A percentile compares a stretch with the other conserved stretches of the same genome.
Evolutionary conservation across 2,113 vertebrate species (phyloP).

Genomic region (Onychostruthus taczanowskii): DNA sequence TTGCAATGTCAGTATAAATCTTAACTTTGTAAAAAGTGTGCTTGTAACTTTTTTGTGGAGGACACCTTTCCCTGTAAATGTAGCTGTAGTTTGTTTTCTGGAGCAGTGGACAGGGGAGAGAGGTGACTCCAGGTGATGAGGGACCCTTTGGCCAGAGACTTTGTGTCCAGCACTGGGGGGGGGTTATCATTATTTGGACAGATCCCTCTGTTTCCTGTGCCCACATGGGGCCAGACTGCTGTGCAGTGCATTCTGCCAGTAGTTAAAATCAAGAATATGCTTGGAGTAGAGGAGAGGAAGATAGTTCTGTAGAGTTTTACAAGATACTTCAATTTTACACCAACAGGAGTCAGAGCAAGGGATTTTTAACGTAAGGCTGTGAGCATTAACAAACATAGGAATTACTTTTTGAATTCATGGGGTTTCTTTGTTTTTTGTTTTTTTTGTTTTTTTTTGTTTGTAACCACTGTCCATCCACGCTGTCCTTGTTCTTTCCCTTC

Average conservation of each 20-base stretch:
- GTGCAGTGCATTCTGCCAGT: neutral
- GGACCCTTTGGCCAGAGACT: neutral
- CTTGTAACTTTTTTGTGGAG: neutral
- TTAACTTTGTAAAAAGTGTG: neutral
- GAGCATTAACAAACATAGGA: neutral
- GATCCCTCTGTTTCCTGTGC: neutral
- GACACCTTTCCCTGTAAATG: neutral
- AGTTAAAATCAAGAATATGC: neutral
- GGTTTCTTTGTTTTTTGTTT: neutral
- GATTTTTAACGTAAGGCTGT: neutral
- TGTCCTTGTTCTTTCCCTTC: neutral
- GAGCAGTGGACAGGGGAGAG: neutral
- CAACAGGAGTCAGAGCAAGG: neutral
- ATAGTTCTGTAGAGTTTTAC: neutral
- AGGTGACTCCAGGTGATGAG: neutral
- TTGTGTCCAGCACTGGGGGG: accelerated
- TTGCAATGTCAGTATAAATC: neutral
- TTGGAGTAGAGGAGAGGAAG: neutral
- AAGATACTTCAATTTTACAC: neutral
- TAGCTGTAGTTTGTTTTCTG: neutral
- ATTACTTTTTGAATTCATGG: neutral
- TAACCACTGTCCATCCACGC: neutral
- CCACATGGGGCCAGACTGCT: accelerated
- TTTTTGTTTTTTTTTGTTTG: neutral
- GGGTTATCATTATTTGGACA: neutral